Conservation (phyloP, 2,888 invertebrate genomes). For the Hyalella azteca region DNA sequence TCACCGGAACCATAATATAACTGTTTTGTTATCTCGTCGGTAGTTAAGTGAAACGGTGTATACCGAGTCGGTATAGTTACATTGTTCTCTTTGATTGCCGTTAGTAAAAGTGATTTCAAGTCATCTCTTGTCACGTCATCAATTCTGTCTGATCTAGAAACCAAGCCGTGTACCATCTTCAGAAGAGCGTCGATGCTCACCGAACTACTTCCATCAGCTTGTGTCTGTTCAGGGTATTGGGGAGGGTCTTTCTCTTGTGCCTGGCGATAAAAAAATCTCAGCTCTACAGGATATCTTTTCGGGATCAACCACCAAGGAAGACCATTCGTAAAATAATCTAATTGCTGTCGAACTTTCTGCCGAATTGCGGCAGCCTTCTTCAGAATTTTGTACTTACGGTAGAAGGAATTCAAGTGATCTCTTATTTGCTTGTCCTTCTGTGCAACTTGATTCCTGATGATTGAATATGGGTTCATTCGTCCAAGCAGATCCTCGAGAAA, state of each 20-base stretch:
- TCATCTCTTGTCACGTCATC: background rate
- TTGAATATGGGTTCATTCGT: background rate
- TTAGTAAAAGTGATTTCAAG: background rate
- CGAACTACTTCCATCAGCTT: background rate
- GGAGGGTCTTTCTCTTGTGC: too few relatives aligned
- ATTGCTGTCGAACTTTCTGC: background rate
- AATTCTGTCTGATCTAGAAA: background rate
- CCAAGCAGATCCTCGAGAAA: background rate
- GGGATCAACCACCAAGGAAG: background rate
- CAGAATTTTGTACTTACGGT: background rate
- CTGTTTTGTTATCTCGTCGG: too few relatives aligned
- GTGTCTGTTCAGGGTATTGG: background rate
- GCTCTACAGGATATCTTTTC: background rate
- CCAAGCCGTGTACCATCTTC: background rate
- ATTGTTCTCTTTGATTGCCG: background rate
- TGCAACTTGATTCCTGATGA: background rate
- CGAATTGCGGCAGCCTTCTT: background rate
- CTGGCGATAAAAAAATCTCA: too few relatives aligned
- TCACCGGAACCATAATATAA: too few relatives aligned
- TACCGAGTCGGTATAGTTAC: too few relatives aligned
- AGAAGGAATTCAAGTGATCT: background rate
- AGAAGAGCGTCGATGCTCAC: background rate
- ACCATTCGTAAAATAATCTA: background rate
- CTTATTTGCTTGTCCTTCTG: background rate
- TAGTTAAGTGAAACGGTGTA: too few relatives aligned